Percentiles rank a stretch among this genome's conserved stretches.
These are phyloP conservation scores for Buceros bicornis DNA, from an alignment of 2,797 vertebrate genomes.

Conservation along the genomic window DNA sequence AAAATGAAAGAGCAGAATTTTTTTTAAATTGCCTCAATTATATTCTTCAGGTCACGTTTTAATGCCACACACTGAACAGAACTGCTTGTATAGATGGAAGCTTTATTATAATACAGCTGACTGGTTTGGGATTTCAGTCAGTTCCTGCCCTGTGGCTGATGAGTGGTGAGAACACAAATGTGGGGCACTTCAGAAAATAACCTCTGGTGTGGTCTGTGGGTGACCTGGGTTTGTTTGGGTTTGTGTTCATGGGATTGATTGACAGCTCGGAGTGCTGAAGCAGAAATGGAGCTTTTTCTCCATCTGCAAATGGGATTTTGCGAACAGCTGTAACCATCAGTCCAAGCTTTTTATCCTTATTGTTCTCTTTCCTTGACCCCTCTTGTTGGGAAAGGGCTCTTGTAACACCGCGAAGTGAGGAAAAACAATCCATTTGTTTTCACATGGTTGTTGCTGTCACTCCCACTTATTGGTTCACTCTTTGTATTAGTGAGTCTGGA, in stretches of 20 bases:
- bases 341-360: constrained; percentile 28
- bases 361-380: constrained; percentile 47
- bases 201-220: neutral
- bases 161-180: neutral
- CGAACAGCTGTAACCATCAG: constrained; percentile 50
- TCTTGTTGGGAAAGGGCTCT: neutral
- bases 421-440: constrained; percentile 22
- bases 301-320: constrained; percentile 55
- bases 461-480: neutral
- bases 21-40: neutral
- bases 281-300: neutral
- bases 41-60: neutral
- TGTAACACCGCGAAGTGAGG: neutral
- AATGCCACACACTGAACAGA: neutral
- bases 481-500: neutral
- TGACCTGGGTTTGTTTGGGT: constrained; percentile 2
- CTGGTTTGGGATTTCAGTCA: neutral
- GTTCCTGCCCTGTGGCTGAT: neutral
- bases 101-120: neutral
- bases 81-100: neutral
- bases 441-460: constrained; percentile 45
- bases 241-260: neutral
- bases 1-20: neutral
- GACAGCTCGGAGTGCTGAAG: neutral
- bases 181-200: neutral